Evolutionary conservation across 2,113 vertebrate species (phyloP).

Genomic region (Crotalus tigris): DNA sequence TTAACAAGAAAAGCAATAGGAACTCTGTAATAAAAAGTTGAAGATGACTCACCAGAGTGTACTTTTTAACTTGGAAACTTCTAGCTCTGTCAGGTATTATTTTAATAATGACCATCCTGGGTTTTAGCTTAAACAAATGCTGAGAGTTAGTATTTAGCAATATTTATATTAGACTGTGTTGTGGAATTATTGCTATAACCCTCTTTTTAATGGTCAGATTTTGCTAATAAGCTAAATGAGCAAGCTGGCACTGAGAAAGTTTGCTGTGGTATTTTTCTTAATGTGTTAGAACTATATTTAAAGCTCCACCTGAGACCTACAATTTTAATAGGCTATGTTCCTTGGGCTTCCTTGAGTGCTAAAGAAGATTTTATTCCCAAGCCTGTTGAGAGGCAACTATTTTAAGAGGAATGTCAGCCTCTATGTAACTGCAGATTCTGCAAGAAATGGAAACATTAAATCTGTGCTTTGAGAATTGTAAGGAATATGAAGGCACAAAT

Average conservation of each 20-base stretch:
- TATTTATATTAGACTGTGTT: conserved; percentile 31
- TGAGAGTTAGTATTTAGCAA: conserved; percentile 19
- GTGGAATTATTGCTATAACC: conserved; percentile 43
- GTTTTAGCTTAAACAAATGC: conserved; percentile 15
- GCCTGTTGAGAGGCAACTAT: conserved; percentile 25
- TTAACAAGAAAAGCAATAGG: background rate
- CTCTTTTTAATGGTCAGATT: conserved; percentile 36
- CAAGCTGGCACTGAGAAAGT: conserved; percentile 33
- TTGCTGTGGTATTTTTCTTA: conserved; percentile 55
- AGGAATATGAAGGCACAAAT: conserved; percentile 16
- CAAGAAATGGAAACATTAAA: conserved; percentile 17
- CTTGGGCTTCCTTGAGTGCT: conserved; percentile 32
- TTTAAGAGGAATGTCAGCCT: conserved; percentile 33
- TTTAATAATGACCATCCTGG: background rate
- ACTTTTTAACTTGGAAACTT: background rate
- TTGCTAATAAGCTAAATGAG: conserved; percentile 37
- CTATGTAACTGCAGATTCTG: conserved; percentile 11
- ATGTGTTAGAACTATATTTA: conserved; percentile 56
- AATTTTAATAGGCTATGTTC: conserved; percentile 25
- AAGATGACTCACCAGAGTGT: conserved; percentile 8
- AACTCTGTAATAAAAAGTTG: background rate
- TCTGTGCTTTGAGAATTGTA: conserved; percentile 5
- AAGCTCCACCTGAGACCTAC: conserved; percentile 45
- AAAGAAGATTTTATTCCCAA: conserved; percentile 41
- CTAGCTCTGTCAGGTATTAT: background rate